Evolutionary conservation across 2,113 vertebrate species (phyloP).

Genomic region (Haemorhous mexicanus): DNA sequence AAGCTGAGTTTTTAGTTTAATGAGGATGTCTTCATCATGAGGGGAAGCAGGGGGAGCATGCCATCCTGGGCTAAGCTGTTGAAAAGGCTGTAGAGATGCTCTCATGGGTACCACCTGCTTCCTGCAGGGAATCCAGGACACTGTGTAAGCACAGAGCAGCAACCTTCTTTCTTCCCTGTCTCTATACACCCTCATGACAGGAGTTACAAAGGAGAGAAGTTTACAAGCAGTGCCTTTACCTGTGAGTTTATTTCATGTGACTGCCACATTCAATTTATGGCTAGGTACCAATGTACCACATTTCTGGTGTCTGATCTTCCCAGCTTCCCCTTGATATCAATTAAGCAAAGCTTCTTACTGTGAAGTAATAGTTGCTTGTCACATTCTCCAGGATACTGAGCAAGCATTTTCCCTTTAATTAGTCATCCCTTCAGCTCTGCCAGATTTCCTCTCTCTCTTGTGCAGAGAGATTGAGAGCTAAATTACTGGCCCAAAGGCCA

Average conservation of each 20-base stretch:
- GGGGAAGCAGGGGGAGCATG: rapidly evolving
- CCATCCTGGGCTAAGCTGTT: background rate
- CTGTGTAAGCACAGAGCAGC: background rate
- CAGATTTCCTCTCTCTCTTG: background rate
- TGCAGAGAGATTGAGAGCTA: background rate
- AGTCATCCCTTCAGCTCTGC: background rate
- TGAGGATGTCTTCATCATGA: background rate
- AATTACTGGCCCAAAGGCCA: background rate
- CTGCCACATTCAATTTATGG: background rate
- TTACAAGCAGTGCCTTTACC: background rate
- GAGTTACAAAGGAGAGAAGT: background rate
- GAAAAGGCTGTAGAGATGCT: background rate
- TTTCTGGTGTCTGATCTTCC: background rate
- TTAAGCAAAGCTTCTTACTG: background rate
- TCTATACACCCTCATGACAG: background rate
- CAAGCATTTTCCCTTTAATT: background rate
- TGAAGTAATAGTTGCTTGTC: background rate
- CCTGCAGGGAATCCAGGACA: background rate
- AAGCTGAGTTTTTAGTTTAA: background rate
- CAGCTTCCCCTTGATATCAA: background rate
- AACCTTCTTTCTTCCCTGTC: background rate
- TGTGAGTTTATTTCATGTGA: background rate
- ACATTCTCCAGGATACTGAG: background rate
- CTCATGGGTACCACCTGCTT: background rate
- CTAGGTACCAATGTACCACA: background rate